A percentile compares a stretch with the other conserved stretches of the same genome.
These are phyloP conservation scores for Drosophila lini DNA, from an alignment of 1,140 invertebrate species.

Conservation along the genomic window DNA sequence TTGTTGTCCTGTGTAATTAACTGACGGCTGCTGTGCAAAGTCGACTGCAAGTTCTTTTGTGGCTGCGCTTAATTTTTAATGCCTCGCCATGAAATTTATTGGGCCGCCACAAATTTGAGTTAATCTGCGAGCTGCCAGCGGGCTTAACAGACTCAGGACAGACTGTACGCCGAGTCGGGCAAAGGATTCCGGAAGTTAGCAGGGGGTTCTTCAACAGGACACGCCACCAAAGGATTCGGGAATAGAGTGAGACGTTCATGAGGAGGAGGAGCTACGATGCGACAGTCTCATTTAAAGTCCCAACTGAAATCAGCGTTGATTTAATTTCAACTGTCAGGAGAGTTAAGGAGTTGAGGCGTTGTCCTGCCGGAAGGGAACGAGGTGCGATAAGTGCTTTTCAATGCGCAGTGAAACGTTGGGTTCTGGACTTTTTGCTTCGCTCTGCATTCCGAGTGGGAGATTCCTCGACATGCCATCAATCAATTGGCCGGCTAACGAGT, in stretches of 20 bases:
- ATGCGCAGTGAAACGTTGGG: constrained; percentile 39
- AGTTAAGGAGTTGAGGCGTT: constrained; percentile 26
- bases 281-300: constrained; percentile 61
- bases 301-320: constrained; percentile 65
- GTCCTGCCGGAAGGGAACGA: constrained; percentile 20
- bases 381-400: constrained; percentile 76
- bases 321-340: constrained; percentile 59
- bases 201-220: constrained; percentile 10
- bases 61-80: constrained; percentile 76
- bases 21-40: constrained; percentile 38
- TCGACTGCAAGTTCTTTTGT: constrained; percentile 61
- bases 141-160: constrained; percentile 42
- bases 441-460: constrained; percentile 39
- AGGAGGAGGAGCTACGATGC: constrained; percentile 2
- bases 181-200: constrained; percentile 5
- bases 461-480: constrained; percentile 71
- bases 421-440: constrained; percentile 22
- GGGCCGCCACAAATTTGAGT: constrained; percentile 76
- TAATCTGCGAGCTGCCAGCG: constrained; percentile 64
- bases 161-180: constrained; percentile 47
- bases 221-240: neutral
- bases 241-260: neutral
- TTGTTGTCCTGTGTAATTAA: constrained; percentile 62
- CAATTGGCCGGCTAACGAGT: constrained; percentile 75
- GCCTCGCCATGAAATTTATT: constrained; percentile 72